Percentiles rank a stretch among this genome's conserved stretches.
Conservation (phyloP, 2,888 invertebrate genomes). For the Thysanoteuthis rhombus region DNA sequence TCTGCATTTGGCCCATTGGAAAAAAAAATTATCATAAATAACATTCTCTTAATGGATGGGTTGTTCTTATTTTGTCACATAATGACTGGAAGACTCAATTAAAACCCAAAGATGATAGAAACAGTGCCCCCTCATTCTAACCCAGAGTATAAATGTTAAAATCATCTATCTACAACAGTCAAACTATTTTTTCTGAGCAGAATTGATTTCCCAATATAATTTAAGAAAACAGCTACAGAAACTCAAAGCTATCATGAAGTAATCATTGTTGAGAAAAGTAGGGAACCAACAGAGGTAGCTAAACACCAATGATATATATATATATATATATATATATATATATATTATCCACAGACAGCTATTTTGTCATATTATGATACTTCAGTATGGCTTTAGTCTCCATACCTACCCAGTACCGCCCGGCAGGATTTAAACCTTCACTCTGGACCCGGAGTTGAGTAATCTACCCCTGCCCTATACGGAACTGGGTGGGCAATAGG, state of each 20-base stretch:
- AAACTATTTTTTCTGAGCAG: background rate
- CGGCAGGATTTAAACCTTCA: no score
- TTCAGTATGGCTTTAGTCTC: no score
- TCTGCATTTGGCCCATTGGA: background rate
- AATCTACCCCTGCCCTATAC: no score
- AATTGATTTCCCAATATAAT: background rate
- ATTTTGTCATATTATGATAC: no score
- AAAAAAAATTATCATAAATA: background rate
- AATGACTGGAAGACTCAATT: background rate
- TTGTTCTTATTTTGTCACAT: background rate
- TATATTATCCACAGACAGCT: no score
- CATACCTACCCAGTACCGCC: no score
- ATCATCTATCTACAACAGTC: background rate
- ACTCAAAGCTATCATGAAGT: background rate
- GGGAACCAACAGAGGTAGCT: background rate
- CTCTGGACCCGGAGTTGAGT: no score
- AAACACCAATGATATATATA: background rate
- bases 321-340: no score
- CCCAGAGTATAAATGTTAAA: background rate
- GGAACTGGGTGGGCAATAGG: no score
- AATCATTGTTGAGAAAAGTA: background rate
- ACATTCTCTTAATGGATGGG: background rate
- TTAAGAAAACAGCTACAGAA: background rate
- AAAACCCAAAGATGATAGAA: background rate
- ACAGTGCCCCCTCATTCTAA: background rate